Evolutionary conservation across 2,113 vertebrate genomes (phyloP).

Genomic region (Lophochroa leadbeateri): DNA sequence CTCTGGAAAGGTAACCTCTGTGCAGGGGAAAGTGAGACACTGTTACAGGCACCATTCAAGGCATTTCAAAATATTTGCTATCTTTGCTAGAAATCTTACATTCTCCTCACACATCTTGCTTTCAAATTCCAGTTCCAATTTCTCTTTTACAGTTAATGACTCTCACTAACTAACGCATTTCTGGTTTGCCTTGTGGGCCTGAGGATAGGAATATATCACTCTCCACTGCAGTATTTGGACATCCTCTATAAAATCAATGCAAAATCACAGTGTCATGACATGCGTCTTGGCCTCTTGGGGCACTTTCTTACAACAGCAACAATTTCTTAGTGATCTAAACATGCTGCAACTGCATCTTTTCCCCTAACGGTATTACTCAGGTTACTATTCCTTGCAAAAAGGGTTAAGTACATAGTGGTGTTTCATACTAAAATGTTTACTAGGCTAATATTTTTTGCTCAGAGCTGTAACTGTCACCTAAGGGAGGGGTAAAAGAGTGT

Average conservation of each 20-base stretch:
- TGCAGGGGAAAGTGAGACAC: neutral
- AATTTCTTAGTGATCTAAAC: neutral
- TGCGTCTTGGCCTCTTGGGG: neutral
- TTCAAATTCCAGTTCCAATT: neutral
- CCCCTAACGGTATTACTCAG: neutral
- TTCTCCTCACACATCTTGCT: neutral
- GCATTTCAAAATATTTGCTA: neutral
- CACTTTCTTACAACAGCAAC: neutral
- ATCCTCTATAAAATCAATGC: neutral
- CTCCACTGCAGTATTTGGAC: neutral
- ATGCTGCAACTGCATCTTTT: neutral
- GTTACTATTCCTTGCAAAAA: neutral
- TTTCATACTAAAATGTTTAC: neutral
- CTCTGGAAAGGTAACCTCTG: neutral
- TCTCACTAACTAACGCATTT: neutral
- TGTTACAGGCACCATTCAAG: neutral
- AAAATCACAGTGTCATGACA: neutral
- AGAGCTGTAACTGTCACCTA: accelerated
- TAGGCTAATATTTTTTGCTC: neutral
- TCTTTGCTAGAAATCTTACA: neutral
- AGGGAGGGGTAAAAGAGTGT: neutral
- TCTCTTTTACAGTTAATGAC: neutral
- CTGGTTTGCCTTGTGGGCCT: neutral
- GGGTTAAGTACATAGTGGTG: neutral
- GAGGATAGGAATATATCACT: neutral